Base-by-base conservation (phyloP, 2,113 vertebrate genomes). In the Cebidichthys violaceus region DNA sequence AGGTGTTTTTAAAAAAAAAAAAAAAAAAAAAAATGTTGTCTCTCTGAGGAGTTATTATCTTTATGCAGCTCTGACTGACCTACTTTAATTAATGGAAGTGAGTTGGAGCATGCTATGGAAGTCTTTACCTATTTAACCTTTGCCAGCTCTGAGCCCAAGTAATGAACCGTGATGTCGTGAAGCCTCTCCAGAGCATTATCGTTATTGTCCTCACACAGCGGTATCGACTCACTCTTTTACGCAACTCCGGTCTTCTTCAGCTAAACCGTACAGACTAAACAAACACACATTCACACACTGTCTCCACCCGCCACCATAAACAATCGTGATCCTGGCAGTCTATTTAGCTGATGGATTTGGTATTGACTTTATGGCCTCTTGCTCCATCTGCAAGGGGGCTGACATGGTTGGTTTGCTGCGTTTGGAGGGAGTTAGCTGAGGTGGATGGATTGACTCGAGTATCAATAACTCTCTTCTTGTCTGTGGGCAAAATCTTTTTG, bases 271-370 rank as follows among this genome's bases (percentile, higher is more conserved):
- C n/a, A 39, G 65, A 66, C 62, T 55, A 29, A 61, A 87, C 70
- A 62, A 81, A 67, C 80, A 72, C 65, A 61, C 70, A 70, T 37
- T 18, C 61, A 61, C 67, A 39, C 20, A 37, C 39, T 11, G 10
- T 77, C 65, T 60, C 57, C 70, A 0, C 77, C 84, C 41, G 24
- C 47, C 47, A 24, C 73, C 77, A 83, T 93, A 92, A 93, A 93
- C 91, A 90, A 81, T 64, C 73, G 66, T 43, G 83, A 82, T 70
- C 75, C 60, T 83, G 88, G 84, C 88, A 88, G 84, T 85, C 89
- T 85, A 86, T 93, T 93, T 88, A 83, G 84, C 90, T 93, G 92
- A 92, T 90, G 88, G 91, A 92, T 92, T 78, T 68, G 84, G 70
- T 84, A 91, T 90, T 92, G 93, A 92, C 89, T 93, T 92, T 87